Evolutionary conservation across 2,113 vertebrate genomes (phyloP).

Genomic region (Eubucco bourcierii): DNA sequence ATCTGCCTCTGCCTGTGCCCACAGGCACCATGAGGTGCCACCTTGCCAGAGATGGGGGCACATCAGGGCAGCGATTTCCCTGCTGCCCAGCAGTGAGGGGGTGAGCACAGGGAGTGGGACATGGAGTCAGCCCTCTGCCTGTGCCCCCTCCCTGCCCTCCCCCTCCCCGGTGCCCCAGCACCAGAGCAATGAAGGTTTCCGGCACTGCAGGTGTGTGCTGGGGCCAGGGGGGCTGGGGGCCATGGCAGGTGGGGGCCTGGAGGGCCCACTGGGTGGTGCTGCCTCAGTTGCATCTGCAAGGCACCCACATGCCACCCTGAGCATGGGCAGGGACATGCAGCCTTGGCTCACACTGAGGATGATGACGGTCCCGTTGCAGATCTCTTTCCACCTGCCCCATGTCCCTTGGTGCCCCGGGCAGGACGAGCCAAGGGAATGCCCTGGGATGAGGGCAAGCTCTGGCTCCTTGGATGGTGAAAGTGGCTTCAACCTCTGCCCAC

Average conservation of each 20-base stretch:
- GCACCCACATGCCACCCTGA: no score
- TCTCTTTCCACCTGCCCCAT: neutral
- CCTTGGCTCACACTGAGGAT: rapidly evolving
- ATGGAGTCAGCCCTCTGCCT: rapidly evolving
- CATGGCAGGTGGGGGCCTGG: neutral
- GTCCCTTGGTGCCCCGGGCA: neutral
- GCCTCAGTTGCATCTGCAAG: neutral
- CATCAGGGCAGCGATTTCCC: neutral
- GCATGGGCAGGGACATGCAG: neutral
- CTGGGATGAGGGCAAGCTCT: neutral
- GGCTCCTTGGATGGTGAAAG: rapidly evolving
- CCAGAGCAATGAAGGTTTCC: neutral
- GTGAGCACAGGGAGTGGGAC: neutral
- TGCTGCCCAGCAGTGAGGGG: rapidly evolving
- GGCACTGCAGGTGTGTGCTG: neutral
- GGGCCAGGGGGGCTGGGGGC: neutral
- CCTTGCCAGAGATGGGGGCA: neutral
- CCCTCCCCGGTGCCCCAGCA: rapidly evolving
- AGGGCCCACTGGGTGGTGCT: rapidly evolving
- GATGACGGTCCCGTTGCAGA: neutral
- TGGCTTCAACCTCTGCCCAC: neutral
- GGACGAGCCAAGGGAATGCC: neutral
- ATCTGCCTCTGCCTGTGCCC: neutral
- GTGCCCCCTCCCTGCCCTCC: neutral
- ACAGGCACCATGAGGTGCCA: neutral